Conservation (phyloP, 2,797 vertebrate genomes). For the Otolemur crassicaudatus region DNA sequence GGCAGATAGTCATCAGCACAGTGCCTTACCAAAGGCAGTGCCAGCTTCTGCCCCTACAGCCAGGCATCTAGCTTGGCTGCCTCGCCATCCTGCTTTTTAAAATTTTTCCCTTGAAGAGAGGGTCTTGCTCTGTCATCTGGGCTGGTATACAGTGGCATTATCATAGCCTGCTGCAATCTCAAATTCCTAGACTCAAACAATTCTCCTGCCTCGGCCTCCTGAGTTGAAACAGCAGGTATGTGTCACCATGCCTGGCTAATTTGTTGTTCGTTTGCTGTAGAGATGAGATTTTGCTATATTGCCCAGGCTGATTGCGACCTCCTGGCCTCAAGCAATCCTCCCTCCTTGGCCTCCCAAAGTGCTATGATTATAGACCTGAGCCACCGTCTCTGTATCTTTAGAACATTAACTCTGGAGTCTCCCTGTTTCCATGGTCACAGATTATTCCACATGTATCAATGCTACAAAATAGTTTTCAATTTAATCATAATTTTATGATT, state of each 20-base stretch:
- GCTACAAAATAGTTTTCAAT: background rate
- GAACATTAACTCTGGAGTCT: background rate
- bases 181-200: background rate
- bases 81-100: background rate
- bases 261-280: background rate
- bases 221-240: background rate
- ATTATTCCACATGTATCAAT: background rate
- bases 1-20: accelerated
- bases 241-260: background rate
- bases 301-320: background rate
- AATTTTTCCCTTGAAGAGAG: background rate
- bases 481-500: conserved; percentile 48
- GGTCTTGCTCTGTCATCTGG: background rate
- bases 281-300: background rate
- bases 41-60: background rate
- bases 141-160: background rate
- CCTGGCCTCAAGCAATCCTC: background rate
- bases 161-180: background rate
- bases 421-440: background rate
- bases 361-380: background rate
- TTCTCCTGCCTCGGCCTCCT: background rate
- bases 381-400: background rate
- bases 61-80: background rate
- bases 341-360: background rate
- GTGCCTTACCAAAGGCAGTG: too few species aligned